Base-by-base conservation (phyloP, 2,797 vertebrate genomes). In the Artibeus jamaicensis region DNA sequence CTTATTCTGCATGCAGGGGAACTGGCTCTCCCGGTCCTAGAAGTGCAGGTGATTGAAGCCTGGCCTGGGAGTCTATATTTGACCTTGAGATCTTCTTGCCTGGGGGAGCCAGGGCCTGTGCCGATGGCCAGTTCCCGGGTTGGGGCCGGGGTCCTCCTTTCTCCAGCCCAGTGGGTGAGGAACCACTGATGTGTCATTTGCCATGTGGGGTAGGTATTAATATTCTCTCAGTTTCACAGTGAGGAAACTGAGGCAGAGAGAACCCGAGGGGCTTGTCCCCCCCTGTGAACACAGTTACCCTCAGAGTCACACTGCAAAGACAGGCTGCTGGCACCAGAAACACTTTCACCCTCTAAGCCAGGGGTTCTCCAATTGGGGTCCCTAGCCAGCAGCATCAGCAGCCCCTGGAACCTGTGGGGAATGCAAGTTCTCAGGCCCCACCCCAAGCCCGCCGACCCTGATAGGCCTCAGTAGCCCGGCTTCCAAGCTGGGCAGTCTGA, bases 11-110 rank as follows among this genome's bases (percentile, higher is more conserved):
- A 16, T 59, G 46, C 50, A 39, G 70, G 50, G 46, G 50, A 95
- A 93, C 94, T 4, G n/a, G 95, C 68, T 94, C 62, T 68, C 77
- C 96, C 1, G 39, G 95, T 92, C 92, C 62, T 22, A 55, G 16
- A 16, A 73, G 53, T 37, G 37, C 62, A 55, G 74, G 57, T 2
- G 10, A 46, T 4, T 44, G 84, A 34, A 65, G 50, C n/a, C 32
- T 1, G 34, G 76, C 39, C 55, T 6, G 9, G 15, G 50, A 57
- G 53, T 86, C 96, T 93, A 37, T 44, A 79, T 50, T 48, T 84
- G 86, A 89, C 91, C 93, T 96, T 78, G 50, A 77, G 37, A 39
- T 65, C n/a, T 12, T 48, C 65, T 81, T 67, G 19, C 55, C 44
- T 5, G 19, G 82, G 39, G 81, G 26, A 81, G 71, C 32, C 26